phyloP scores from a whole-genome alignment of 2,797 vertebrate species.

The Arremon brunneinucha region DNA sequence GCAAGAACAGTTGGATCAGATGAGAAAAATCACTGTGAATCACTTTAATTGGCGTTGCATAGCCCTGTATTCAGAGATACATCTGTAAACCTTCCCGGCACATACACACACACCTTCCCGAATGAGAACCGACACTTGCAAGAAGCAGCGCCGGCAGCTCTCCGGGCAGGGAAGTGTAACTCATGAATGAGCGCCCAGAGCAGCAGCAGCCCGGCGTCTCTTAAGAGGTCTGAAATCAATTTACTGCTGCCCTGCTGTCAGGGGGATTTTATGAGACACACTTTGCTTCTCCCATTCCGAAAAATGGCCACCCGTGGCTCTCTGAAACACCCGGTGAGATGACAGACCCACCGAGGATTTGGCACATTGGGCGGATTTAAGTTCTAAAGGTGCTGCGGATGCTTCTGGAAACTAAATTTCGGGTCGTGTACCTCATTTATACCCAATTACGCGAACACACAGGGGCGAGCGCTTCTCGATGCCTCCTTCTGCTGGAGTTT shows the following conservation, averaged over 20 bases:
- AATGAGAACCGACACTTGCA: neutral
- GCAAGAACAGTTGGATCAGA: neutral
- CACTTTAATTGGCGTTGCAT: neutral
- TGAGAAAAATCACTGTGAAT: neutral
- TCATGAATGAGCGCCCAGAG: neutral
- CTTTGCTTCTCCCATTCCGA: neutral
- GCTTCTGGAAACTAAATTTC: constrained; percentile 3
- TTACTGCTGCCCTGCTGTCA: neutral
- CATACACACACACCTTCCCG: neutral
- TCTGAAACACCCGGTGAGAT: neutral
- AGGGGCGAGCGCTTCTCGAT: accelerated
- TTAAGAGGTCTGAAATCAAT: neutral
- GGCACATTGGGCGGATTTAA: neutral
- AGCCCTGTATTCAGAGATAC: accelerated
- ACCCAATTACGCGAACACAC: accelerated
- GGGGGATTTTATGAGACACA: neutral
- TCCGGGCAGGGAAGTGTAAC: neutral
- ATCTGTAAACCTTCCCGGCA: neutral
- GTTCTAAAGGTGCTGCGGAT: neutral
- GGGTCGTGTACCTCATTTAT: neutral
- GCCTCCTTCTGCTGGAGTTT: neutral
- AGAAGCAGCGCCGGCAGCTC: neutral
- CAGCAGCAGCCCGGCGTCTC: neutral
- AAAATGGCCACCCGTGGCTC: neutral
- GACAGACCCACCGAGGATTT: accelerated